These are phyloP conservation scores for Falco novaeseelandiae DNA, from an alignment of 2,797 vertebrate genomes.

Conservation along the genomic window DNA sequence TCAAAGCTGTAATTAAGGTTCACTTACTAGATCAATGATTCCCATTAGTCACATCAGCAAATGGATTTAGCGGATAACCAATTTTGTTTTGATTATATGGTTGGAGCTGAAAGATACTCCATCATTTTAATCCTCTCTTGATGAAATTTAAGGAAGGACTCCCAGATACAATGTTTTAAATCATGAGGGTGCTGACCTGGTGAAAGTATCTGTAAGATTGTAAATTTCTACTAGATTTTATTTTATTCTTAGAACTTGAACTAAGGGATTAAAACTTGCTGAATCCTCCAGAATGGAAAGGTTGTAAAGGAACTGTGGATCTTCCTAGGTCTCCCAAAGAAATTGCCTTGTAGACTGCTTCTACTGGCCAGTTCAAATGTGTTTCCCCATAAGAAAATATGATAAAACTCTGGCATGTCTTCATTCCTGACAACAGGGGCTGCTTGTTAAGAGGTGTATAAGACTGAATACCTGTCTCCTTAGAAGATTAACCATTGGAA, in stretches of 20 bases:
- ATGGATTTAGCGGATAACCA: not conserved
- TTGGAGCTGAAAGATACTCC: not conserved
- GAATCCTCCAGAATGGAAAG: not conserved
- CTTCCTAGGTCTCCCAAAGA: not conserved
- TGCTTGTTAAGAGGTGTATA: not conserved
- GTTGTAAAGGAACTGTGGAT: not conserved
- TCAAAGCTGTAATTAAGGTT: constrained; percentile 14
- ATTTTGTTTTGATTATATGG: constrained; percentile 8
- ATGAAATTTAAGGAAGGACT: not conserved
- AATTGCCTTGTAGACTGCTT: not conserved
- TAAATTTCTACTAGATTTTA: not conserved
- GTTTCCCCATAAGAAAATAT: not conserved
- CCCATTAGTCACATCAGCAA: constrained; percentile 18
- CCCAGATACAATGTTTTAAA: not conserved
- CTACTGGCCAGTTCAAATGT: not conserved
- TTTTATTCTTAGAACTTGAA: not conserved
- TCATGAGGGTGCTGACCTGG: not conserved
- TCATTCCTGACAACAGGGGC: not conserved
- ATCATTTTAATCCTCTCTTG: not conserved
- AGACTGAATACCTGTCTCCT: not conserved
- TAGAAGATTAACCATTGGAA: not conserved
- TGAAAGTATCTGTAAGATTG: not conserved
- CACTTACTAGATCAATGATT: constrained; percentile 10
- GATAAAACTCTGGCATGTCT: not conserved
- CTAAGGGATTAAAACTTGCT: not conserved